Conservation (phyloP, 2,797 vertebrate genomes). For the Halcyon badia region DNA sequence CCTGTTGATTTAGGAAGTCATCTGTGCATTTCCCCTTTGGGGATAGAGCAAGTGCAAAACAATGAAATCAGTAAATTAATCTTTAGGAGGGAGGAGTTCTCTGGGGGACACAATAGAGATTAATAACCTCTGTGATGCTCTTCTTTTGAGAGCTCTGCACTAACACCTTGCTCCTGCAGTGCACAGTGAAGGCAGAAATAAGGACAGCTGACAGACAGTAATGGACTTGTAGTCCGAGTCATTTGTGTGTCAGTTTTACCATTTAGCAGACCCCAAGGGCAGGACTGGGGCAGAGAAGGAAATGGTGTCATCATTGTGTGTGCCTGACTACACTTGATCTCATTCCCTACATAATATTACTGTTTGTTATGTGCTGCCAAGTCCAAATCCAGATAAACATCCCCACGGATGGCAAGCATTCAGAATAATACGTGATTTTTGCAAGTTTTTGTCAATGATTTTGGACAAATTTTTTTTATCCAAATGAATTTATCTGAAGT, state of each 20-base stretch:
- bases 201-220: accelerated
- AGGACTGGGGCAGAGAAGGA: not conserved
- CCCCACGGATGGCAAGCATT: not conserved
- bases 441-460: not conserved
- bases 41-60: not conserved
- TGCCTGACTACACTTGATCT: not conserved
- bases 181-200: not conserved
- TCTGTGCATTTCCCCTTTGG: not conserved
- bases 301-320: not conserved
- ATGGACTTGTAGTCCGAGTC: not conserved
- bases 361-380: not conserved
- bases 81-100: not conserved
- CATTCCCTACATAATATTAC: not conserved
- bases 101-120: not conserved
- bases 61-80: not conserved
- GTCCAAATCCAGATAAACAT: not conserved
- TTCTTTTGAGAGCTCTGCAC: not conserved
- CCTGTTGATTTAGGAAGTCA: slow-evolving; percentile 15
- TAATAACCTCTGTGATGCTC: not conserved
- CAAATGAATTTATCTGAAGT: not conserved
- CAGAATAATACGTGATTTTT: not conserved
- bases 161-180: not conserved
- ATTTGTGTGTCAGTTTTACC: not conserved
- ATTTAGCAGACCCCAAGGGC: not conserved
- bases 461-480: not conserved